These are phyloP conservation scores for Muricea muricata DNA, from an alignment of 92 coral and sea anemone species.

Conservation along the genomic window DNA sequence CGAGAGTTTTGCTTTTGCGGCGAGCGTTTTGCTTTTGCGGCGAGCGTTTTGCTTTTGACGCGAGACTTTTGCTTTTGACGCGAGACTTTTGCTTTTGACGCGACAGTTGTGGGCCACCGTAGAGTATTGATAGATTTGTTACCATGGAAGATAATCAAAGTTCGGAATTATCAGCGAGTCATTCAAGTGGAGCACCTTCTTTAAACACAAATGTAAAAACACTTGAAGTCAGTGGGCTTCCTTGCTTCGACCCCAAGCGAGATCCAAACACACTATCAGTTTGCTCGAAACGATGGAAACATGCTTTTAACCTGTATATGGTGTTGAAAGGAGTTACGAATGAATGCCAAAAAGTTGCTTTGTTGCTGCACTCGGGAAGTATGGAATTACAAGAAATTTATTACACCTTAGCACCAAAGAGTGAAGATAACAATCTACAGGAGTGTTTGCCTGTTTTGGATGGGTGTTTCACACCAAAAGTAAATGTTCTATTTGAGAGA, in stretches of 20 bases:
- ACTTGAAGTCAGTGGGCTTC: background rate
- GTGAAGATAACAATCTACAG: slow-evolving; percentile 38
- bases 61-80: no score
- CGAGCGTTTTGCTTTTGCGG: no score
- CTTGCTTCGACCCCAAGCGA: slow-evolving; percentile 69
- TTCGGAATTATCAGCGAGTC: no score
- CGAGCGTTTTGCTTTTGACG: no score
- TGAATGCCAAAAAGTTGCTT: slow-evolving; percentile 57
- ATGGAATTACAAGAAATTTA: slow-evolving; percentile 61
- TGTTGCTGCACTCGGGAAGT: slow-evolving; percentile 55
- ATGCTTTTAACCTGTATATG: slow-evolving; percentile 68
- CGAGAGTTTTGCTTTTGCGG: no score
- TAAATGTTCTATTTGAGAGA: slow-evolving; percentile 65
- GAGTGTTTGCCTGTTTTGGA: slow-evolving; percentile 57
- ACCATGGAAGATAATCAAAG: no score
- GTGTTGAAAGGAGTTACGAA: slow-evolving; percentile 66
- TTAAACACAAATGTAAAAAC: no score
- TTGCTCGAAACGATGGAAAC: slow-evolving; percentile 59
- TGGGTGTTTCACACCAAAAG: slow-evolving; percentile 61
- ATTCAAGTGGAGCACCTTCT: no score
- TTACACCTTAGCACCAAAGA: slow-evolving; percentile 50
- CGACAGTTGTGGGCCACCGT: no score
- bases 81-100: no score
- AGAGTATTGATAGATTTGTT: no score
- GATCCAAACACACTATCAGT: slow-evolving; percentile 58